These are phyloP conservation scores for Echinops telfairi DNA, from an alignment of 2,113 vertebrate species.

Conservation along the genomic window DNA sequence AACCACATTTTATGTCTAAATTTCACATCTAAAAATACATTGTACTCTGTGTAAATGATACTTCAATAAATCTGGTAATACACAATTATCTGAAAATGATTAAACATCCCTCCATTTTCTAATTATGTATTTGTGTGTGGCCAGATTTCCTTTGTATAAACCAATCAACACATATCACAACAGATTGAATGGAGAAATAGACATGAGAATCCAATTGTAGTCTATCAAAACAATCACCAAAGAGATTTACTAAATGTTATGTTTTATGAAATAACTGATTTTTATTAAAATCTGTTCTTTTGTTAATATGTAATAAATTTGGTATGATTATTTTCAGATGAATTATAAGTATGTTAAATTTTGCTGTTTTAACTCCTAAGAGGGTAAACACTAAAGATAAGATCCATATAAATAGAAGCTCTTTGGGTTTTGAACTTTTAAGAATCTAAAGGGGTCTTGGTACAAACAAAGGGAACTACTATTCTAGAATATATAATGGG, in stretches of 20 bases:
- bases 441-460: conserved; percentile 38
- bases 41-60: conserved; percentile 5
- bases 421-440: conserved; percentile 13
- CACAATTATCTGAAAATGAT: conserved; percentile 23
- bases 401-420: not conserved
- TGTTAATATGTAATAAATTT: not conserved
- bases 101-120: conserved; percentile 38
- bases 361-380: not conserved
- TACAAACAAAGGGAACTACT: not conserved
- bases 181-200: conserved; percentile 27
- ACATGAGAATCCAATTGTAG: not conserved
- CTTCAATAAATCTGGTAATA: not conserved
- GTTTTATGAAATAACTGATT: conserved; percentile 31
- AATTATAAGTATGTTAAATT: not conserved
- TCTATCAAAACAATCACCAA: conserved; percentile 40
- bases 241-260: conserved; percentile 28
- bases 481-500: not conserved
- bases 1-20: conserved; percentile 19
- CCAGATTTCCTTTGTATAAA: not conserved
- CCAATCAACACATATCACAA: conserved; percentile 27
- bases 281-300: conserved; percentile 42
- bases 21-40: not conserved
- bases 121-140: not conserved
- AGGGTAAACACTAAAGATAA: conserved; percentile 7
- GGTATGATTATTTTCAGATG: conserved; percentile 33